Conservation (phyloP, 2,113 vertebrate genomes). For the Neoarius graeffei region DNA sequence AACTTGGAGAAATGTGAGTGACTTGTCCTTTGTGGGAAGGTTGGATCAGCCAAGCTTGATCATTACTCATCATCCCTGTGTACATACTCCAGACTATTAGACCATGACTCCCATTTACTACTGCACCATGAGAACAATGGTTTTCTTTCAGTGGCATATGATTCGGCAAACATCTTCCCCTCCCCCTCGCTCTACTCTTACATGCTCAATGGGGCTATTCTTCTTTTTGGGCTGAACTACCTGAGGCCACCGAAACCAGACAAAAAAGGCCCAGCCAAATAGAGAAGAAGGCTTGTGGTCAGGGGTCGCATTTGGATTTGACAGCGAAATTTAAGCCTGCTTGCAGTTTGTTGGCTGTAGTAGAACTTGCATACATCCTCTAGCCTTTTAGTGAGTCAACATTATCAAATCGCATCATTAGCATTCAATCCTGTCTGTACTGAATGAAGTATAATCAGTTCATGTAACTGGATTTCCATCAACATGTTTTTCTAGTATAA, state of each 20-base stretch:
- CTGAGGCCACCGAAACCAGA: conserved; percentile 41
- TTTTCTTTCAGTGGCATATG: no score
- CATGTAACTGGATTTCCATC: background rate
- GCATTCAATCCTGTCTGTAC: background rate
- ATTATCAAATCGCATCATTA: background rate
- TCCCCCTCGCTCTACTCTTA: conserved; percentile 61
- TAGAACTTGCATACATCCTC: background rate
- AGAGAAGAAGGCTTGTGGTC: conserved; percentile 14
- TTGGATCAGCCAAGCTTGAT: no score
- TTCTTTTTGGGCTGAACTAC: conserved; percentile 45
- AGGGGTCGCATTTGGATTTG: conserved; percentile 11
- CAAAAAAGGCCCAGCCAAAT: conserved; percentile 38
- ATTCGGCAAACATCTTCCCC: no score
- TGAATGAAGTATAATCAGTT: background rate
- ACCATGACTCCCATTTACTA: no score
- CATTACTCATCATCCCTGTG: no score
- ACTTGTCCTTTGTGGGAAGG: no score
- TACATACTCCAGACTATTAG: no score
- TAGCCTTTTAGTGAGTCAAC: background rate
- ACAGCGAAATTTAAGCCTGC: conserved; percentile 36
- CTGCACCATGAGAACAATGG: no score
- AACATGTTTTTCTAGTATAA: background rate
- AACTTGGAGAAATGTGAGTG: no score
- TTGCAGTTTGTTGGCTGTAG: conserved; percentile 19
- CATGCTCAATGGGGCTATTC: conserved; percentile 70